phyloP scores from a whole-genome alignment of 2,888 invertebrate genomes.

The Julus scandinavius region DNA sequence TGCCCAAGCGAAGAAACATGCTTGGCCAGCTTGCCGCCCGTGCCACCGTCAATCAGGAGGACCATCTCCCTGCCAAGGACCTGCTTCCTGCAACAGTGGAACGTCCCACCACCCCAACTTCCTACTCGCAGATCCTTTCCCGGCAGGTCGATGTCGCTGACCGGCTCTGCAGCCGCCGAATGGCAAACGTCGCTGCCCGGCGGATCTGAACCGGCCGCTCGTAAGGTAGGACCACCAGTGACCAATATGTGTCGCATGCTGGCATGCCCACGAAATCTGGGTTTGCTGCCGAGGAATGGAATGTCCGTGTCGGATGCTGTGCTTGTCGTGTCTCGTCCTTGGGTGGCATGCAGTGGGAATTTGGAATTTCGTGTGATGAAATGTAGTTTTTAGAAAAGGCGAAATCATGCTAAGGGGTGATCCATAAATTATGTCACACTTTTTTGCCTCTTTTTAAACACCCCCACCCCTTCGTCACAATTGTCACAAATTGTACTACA shows the following conservation, averaged over 20 bases:
- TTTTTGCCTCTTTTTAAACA: no score
- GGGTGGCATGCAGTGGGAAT: conserved; percentile 35
- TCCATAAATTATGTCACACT: no score
- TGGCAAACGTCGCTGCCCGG: neutral
- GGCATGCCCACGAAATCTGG: conserved; percentile 6
- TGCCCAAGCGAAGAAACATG: neutral
- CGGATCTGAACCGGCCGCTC: neutral
- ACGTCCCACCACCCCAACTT: neutral
- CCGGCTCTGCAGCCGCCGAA: neutral
- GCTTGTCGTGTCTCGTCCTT: conserved; percentile 11
- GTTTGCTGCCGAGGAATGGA: neutral
- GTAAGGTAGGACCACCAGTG: conserved; percentile 33
- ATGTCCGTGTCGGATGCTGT: neutral
- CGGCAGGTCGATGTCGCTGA: neutral
- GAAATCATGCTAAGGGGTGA: no score
- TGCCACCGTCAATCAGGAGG: neutral
- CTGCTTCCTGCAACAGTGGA: conserved; percentile 20
- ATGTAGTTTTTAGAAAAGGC: no score
- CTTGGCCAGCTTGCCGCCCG: neutral
- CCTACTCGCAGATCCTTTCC: conserved; percentile 31
- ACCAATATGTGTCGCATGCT: conserved; percentile 35
- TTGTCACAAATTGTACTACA: no score
- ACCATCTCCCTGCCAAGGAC: conserved; percentile 27
- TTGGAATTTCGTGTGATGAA: neutral
- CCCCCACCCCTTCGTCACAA: no score